Conservation (phyloP, 1,140 invertebrate species). For the Yoshiicerus persimilis region DNA sequence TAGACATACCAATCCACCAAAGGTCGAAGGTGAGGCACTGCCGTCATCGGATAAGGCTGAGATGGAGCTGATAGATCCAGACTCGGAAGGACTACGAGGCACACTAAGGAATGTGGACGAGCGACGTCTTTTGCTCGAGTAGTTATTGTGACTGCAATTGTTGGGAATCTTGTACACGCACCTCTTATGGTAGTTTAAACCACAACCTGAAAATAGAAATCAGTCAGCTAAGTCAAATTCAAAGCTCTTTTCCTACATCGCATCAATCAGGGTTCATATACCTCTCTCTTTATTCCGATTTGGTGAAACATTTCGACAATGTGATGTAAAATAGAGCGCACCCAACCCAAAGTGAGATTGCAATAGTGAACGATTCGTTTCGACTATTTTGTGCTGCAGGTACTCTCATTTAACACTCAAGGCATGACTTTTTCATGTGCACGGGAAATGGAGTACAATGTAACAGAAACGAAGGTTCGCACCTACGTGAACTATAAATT, state of each 20-base stretch:
- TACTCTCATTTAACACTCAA: not conserved
- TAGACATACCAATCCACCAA: slow-evolving; percentile 51
- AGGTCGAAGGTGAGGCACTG: slow-evolving; percentile 31
- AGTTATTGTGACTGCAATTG: slow-evolving; percentile 73
- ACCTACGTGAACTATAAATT: not conserved
- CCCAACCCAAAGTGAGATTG: not conserved
- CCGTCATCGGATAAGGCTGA: slow-evolving; percentile 57
- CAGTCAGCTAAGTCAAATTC: not conserved
- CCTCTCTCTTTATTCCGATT: not conserved
- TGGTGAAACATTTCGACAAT: not conserved
- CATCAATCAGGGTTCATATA: not conserved
- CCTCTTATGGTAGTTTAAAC: slow-evolving; percentile 96
- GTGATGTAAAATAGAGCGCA: not conserved
- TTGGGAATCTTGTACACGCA: slow-evolving; percentile 97
- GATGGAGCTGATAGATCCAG: slow-evolving; percentile 59
- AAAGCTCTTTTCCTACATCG: not conserved
- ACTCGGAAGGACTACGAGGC: slow-evolving; percentile 68
- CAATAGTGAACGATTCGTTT: not conserved
- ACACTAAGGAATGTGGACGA: slow-evolving; percentile 53
- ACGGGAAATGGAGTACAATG: not conserved
- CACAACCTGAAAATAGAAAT: slow-evolving; percentile 72
- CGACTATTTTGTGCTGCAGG: not conserved
- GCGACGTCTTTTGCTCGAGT: slow-evolving; percentile 53
- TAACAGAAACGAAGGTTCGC: not conserved
- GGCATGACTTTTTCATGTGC: not conserved